phyloP scores from a whole-genome alignment of 2,797 vertebrate species.

The Leptatherina wallacei region DNA sequence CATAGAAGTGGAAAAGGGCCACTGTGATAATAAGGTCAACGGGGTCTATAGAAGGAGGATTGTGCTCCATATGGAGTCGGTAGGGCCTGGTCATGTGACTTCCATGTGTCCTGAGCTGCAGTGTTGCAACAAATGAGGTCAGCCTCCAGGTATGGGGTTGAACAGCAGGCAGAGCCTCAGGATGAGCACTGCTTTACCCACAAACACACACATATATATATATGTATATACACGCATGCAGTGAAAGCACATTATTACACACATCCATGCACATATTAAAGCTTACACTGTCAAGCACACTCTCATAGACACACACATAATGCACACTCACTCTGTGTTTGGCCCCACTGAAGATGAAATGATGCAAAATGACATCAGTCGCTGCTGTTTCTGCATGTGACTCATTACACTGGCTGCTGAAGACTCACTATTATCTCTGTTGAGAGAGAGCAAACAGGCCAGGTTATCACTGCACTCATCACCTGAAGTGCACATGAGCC shows the following conservation, averaged over 20 bases:
- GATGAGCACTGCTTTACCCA: constrained; percentile 34
- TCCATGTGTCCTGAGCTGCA: constrained; percentile 62
- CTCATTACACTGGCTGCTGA: constrained; percentile 53
- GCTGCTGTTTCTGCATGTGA: constrained; percentile 56
- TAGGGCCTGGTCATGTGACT: constrained; percentile 67
- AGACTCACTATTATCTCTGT: constrained; percentile 35
- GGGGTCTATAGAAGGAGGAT: constrained; percentile 41
- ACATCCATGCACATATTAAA: constrained; percentile 18
- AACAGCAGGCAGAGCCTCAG: constrained; percentile 71
- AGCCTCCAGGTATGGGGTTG: constrained; percentile 69
- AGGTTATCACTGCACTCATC: constrained; percentile 52
- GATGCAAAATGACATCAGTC: constrained; percentile 68
- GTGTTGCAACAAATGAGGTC: constrained; percentile 73
- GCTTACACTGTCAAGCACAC: constrained; percentile 2
- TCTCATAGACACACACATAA: not conserved
- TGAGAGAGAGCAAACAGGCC: constrained; percentile 44
- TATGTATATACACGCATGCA: constrained; percentile 9
- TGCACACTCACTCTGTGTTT: constrained; percentile 14
- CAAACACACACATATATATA: constrained; percentile 22
- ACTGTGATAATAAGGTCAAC: constrained; percentile 36
- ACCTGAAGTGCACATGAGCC: constrained; percentile 46
- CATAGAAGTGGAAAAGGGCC: constrained; percentile 15
- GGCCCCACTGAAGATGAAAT: constrained; percentile 51
- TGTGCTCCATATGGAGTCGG: constrained; percentile 54
- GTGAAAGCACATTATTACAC: constrained; percentile 17